A percentile compares a stretch with the other conserved stretches of the same genome.
Evolutionary conservation across 2,888 invertebrate genomes (phyloP).

Genomic region (Idaea straminata): DNA sequence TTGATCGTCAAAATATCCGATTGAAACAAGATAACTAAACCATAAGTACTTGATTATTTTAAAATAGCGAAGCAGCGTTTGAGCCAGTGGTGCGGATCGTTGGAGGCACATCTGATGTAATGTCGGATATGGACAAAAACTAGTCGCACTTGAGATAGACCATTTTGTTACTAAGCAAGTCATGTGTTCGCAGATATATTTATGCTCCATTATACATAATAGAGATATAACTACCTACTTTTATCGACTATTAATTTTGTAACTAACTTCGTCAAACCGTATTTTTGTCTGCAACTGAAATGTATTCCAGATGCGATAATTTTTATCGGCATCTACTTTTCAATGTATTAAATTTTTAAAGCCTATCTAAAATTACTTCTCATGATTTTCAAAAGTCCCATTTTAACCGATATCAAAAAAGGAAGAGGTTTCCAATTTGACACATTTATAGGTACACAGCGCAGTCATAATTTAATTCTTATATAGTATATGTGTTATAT

Average conservation of each 20-base stretch:
- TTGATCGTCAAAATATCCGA: neutral
- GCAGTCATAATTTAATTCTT: too few species aligned
- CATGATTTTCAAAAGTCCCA: too few species aligned
- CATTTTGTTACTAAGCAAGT: conserved; percentile 43
- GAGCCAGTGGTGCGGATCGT: conserved; percentile 29
- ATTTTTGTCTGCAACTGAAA: neutral
- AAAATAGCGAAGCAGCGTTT: conserved; percentile 11
- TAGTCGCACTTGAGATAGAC: conserved; percentile 55
- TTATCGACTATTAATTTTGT: neutral
- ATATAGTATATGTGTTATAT: neutral
- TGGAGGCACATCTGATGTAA: conserved; percentile 53
- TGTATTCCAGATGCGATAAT: neutral
- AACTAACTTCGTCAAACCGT: neutral
- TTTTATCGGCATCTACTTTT: neutral
- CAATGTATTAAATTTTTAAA: too few species aligned
- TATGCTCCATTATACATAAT: conserved; percentile 28
- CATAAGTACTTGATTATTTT: neutral
- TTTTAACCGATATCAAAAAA: too few species aligned
- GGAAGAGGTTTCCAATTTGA: too few species aligned
- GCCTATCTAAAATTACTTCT: too few species aligned
- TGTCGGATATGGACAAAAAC: conserved; percentile 51
- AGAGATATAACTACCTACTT: conserved; percentile 3
- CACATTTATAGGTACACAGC: too few species aligned
- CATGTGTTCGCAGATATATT: conserved; percentile 52
- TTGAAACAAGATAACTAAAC: neutral